These are phyloP conservation scores for Pseudococcus jackbeardsleyi DNA, from an alignment of 2,888 invertebrate species.

Conservation along the genomic window DNA sequence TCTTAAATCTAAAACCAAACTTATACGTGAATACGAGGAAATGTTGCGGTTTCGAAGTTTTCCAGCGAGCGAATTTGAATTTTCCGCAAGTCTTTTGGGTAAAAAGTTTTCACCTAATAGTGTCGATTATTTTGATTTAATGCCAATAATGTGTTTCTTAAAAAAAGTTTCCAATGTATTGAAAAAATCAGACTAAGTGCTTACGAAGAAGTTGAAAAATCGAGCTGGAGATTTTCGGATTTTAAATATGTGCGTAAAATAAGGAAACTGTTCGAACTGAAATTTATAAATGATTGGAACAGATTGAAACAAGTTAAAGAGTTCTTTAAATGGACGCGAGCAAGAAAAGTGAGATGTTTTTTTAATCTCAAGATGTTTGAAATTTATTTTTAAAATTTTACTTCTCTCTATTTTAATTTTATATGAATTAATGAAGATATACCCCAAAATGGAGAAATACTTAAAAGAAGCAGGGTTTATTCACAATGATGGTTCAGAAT, in stretches of 20 bases:
- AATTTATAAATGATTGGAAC: too few relatives aligned
- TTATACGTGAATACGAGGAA: background rate
- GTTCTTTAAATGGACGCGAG: too few relatives aligned
- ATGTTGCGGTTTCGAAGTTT: background rate
- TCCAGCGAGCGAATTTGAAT: background rate
- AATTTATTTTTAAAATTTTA: too few relatives aligned
- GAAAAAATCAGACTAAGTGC: background rate
- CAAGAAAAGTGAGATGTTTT: too few relatives aligned
- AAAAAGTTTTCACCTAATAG: background rate
- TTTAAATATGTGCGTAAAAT: background rate
- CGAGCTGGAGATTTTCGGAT: background rate
- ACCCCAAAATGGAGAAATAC: too few relatives aligned
- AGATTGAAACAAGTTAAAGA: too few relatives aligned
- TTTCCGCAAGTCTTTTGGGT: background rate
- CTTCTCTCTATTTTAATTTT: too few relatives aligned
- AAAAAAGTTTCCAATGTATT: background rate
- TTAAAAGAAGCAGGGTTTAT: too few relatives aligned
- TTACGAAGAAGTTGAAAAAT: background rate
- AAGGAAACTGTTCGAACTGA: too few relatives aligned
- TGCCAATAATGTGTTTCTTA: slow-evolving; percentile 13
- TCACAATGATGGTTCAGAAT: too few relatives aligned
- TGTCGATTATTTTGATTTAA: slow-evolving; percentile 19
- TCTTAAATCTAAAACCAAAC: background rate
- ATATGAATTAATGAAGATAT: too few relatives aligned
- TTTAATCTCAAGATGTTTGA: too few relatives aligned